Evolutionary conservation across 1,140 invertebrate genomes (phyloP).

Genomic region (Periplaneta americana): DNA sequence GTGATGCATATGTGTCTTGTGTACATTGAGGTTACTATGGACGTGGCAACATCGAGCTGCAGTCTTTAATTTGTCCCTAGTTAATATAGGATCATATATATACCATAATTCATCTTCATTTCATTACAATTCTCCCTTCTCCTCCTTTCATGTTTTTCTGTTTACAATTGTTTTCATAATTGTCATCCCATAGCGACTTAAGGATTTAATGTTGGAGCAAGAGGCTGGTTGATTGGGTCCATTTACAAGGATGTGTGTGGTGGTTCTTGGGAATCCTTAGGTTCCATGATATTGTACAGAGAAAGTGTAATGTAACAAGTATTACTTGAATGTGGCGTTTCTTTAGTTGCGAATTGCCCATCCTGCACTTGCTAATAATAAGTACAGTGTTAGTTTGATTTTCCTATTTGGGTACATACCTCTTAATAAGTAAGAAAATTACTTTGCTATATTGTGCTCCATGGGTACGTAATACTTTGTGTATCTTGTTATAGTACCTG

Average conservation of each 20-base stretch:
- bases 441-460: neutral
- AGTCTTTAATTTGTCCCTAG: neutral
- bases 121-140: neutral
- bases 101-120: neutral
- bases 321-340: neutral
- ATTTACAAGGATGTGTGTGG: conserved; percentile 7
- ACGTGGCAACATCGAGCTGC: neutral
- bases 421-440: neutral
- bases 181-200: neutral
- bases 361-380: neutral
- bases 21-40: neutral
- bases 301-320: neutral
- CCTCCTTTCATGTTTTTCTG: neutral
- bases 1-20: neutral
- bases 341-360: neutral
- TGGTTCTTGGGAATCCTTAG: conserved; percentile 6
- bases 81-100: neutral
- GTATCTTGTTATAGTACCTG: conserved; percentile 1
- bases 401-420: neutral
- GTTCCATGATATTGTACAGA: conserved; percentile 1
- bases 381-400: neutral
- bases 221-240: conserved; percentile 11
- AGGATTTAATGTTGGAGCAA: neutral
- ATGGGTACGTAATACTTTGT: neutral
- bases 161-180: neutral